Base-by-base conservation (phyloP, 1,140 invertebrate genomes). In the Brachionus paranguensis region DNA sequence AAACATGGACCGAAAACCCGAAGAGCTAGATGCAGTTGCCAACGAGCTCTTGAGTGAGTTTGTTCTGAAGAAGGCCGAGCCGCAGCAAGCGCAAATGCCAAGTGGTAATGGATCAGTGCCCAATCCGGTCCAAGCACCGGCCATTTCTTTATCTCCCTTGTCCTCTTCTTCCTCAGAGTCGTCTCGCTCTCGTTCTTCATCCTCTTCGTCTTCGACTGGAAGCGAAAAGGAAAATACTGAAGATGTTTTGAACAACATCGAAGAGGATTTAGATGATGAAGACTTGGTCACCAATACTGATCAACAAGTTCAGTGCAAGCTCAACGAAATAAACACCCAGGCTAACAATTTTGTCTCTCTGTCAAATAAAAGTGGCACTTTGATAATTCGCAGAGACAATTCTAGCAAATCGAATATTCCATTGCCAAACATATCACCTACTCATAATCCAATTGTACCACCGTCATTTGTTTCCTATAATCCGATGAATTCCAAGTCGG, bases 1-100 rank as follows among this genome's bases (percentile, higher is more conserved):
- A 12, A 81, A 68, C 17, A 81, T 47, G 37, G 78, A 81, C 37
- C 50, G 78, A 0, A 81, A 81, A 20, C 78, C 78, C 8, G 78
- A 81, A 81, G 78, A 81, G 11, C 27, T 81, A 14, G 78, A 81
- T 29, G 78, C 78, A 33, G 78, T 81, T n/a, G 78, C 78, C 12
- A 81, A 81, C 64, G 78, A 81, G 29, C 53, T 81, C 0, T 68
- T 81, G 24, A 81, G 78, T 14, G 78, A 81, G 17, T 81, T 81
- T 81, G 78, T 81, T 27, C 27, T 81, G 10, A 81, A 81, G 41
- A 81, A 81, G 14, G 53, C 29, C 5, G 78, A 81, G 20, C 20
- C 43, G 11, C n/a, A 47, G 20, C 5, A 50, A 53, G n/a, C 43
- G 11, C 27, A 20, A 37, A 64, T 64, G 1, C 47, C 17, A 11